Base-by-base conservation (phyloP, 2,797 vertebrate species). In the Lates japonicus region DNA sequence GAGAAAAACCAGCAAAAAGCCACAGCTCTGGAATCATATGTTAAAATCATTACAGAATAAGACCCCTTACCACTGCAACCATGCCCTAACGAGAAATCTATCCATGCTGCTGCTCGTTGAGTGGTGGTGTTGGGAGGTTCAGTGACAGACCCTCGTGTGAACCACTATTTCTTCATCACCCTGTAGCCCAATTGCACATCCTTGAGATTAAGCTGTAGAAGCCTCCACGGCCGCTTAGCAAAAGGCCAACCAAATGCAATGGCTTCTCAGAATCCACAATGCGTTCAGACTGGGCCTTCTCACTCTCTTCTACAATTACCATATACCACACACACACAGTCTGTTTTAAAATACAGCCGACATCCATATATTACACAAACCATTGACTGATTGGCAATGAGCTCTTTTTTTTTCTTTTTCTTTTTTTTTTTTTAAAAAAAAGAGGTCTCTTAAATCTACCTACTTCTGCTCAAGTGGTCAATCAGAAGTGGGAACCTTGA, bases 321-420 rank as follows among this genome's bases (percentile, higher is more conserved):
- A 74, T 73, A 84, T 87, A 75, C 89, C 91, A 89, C 89, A 93
- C 84, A 93, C 84, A 82, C 89, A 74, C 59, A 82, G 78, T 76
- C 37, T 49, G 57, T 87, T 81, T 83, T 60, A 82, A 85, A 87
- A 85, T 55, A 79, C 76, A 88, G 78, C 67, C 74, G 42, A 55
- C 59, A 75, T 81, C 69, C 74, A 79, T 83, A 72, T 78, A 88
- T 77, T 81, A 66, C 59, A 78, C 81, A 89, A 83, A 84, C 74
- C 79, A 66, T 80, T 62, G 22, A 75, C 76, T 70, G 82, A 90
- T 87, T 91, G 87, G 86, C 80, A 81, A 68, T 58, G 48, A 78
- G 64, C 41, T 81, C 22, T 62, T 86, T 71, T 86, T 83, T 78
- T 59, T 33, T 81, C 20, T 63, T 86, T 70, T 86, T 83, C 48